Evolutionary conservation across 2,797 vertebrate genomes (phyloP).

Genomic region (Podarcis siculus): DNA sequence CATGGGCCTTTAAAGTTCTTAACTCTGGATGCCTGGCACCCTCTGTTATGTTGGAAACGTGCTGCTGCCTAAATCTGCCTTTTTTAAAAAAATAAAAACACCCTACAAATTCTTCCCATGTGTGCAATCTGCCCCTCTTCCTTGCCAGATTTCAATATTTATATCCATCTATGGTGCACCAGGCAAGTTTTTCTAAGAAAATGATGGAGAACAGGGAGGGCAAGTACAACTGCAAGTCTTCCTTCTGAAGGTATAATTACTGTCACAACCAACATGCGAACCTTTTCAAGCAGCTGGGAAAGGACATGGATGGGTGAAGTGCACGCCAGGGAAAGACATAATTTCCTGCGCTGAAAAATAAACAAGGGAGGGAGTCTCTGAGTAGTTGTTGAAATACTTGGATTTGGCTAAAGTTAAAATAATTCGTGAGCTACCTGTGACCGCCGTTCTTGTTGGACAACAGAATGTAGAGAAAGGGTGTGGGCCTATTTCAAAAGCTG

Average conservation of each 20-base stretch:
- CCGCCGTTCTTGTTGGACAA: background rate
- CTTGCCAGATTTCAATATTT: constrained; percentile 67
- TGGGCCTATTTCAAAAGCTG: background rate
- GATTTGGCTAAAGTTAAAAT: rapidly evolving
- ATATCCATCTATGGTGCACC: constrained; percentile 49
- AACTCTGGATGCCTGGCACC: background rate
- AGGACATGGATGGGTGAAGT: background rate
- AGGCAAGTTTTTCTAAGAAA: constrained; percentile 45
- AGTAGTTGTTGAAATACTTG: background rate
- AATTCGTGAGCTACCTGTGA: background rate
- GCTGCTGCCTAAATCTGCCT: constrained; percentile 49
- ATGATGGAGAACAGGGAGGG: background rate
- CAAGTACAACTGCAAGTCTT: background rate
- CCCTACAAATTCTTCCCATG: constrained; percentile 40
- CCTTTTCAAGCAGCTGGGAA: background rate
- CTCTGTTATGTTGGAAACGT: background rate
- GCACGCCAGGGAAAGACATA: background rate
- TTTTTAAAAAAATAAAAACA: constrained; percentile 46
- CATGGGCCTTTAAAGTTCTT: background rate
- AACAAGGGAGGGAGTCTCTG: background rate
- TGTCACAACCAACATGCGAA: background rate
- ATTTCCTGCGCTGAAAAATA: background rate
- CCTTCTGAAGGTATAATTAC: background rate
- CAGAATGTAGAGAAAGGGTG: background rate
- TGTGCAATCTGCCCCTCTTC: constrained; percentile 18